phyloP scores from a whole-genome alignment of 2,113 vertebrate species.

The Globicephala melas region DNA sequence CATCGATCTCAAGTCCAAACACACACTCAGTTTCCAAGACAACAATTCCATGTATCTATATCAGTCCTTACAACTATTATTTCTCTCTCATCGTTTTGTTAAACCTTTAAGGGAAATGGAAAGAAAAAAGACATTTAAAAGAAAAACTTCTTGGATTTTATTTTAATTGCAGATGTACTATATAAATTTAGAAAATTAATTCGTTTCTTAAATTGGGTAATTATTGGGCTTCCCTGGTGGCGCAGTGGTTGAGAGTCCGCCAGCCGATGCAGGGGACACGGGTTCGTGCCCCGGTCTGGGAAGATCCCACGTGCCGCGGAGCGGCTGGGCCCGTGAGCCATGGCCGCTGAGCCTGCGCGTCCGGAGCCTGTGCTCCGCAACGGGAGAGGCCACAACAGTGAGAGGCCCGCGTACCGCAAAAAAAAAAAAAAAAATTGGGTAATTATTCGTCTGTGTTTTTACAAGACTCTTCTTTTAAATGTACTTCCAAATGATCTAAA shows the following conservation, averaged over 20 bases:
- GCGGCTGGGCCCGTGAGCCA: no score
- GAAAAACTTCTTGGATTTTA: neutral
- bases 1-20: neutral
- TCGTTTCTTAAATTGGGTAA: neutral
- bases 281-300: no score
- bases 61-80: neutral
- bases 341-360: no score
- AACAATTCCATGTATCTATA: neutral
- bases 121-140: constrained; percentile 5
- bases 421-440: neutral
- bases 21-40: neutral
- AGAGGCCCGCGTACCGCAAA: no score
- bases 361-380: no score
- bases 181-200: neutral
- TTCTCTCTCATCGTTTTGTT: neutral
- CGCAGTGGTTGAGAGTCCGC: no score
- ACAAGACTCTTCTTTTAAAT: neutral
- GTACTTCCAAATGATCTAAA: neutral
- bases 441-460: constrained; percentile 11
- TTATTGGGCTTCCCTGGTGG: neutral
- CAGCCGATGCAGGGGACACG: no score
- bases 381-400: no score
- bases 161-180: neutral
- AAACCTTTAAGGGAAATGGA: neutral
- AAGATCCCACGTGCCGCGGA: no score